Conservation (phyloP, 2,113 vertebrate genomes). For the Oxyura jamaicensis region DNA sequence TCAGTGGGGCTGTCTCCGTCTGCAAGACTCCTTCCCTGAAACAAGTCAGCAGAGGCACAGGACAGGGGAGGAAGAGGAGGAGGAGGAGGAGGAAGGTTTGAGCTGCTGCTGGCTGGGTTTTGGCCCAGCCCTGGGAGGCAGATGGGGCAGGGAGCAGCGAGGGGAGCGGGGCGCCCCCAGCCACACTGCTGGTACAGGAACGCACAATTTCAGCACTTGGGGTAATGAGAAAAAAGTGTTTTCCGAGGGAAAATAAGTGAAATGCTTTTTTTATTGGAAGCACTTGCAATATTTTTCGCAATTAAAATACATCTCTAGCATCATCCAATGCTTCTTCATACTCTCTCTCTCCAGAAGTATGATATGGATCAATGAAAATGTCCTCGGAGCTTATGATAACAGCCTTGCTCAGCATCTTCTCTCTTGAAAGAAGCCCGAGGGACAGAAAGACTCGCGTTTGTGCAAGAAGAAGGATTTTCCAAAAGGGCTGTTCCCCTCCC, state of each 20-base stretch:
- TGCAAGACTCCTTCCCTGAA: background rate
- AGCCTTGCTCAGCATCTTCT: slow-evolving; percentile 25
- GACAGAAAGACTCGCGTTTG: background rate
- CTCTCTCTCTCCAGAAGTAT: background rate
- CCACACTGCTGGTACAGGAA: background rate
- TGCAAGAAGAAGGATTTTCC: background rate
- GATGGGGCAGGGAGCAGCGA: background rate
- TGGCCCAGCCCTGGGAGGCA: background rate
- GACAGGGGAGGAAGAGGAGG: background rate
- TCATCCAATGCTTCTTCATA: background rate
- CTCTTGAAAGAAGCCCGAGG: slow-evolving; percentile 24
- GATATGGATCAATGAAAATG: slow-evolving; percentile 56
- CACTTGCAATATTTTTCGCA: background rate
- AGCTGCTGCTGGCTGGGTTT: background rate
- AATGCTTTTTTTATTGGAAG: background rate
- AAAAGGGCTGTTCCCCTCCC: background rate
- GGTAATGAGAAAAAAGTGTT: background rate
- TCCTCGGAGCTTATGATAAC: slow-evolving; percentile 26
- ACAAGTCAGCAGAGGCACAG: background rate
- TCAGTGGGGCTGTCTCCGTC: background rate
- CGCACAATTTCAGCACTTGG: fast-evolving
- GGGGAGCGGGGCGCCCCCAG: background rate
- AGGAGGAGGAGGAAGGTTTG: background rate
- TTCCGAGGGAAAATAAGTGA: background rate
- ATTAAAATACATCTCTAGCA: background rate